phyloP scores from a whole-genome alignment of 2,888 invertebrate genomes.

The Nomada ruficornis region DNA sequence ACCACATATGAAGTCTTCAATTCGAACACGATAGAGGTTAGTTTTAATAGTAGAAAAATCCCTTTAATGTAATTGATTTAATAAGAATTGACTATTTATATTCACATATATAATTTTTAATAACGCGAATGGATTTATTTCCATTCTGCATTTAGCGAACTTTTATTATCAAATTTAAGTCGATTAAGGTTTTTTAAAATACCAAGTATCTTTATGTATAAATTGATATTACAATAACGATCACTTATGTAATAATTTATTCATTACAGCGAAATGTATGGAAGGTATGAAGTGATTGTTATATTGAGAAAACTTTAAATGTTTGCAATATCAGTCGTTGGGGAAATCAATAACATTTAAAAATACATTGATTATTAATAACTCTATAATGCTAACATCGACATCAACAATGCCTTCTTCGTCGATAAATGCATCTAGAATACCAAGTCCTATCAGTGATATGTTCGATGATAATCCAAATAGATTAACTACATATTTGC shows the following conservation, averaged over 20 bases:
- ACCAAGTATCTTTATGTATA: not conserved
- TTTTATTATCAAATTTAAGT: not conserved
- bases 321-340: not conserved
- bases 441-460: slow-evolving; percentile 83
- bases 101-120: not conserved
- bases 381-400: slow-evolving; percentile 53
- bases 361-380: slow-evolving; percentile 17
- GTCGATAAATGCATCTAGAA: slow-evolving; percentile 59
- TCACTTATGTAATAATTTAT: slow-evolving; percentile 27
- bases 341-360: slow-evolving; percentile 2
- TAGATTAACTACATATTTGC: slow-evolving; percentile 82
- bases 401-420: slow-evolving; percentile 59
- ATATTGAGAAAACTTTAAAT: slow-evolving; percentile 6
- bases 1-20: not conserved
- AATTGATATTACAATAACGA: not conserved
- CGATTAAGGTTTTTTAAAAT: not conserved
- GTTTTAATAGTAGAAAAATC: slow-evolving; percentile 9
- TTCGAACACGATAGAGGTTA: slow-evolving; percentile 34
- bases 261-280: slow-evolving; percentile 14
- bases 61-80: not conserved
- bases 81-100: not conserved
- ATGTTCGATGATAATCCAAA: slow-evolving; percentile 85
- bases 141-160: not conserved
- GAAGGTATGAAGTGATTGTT: not conserved
- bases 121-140: not conserved